A percentile compares a stretch with the other conserved stretches of the same genome.
These are phyloP conservation scores for Protomyctophum bolini DNA, from an alignment of 2,113 vertebrate species.

Conservation along the genomic window DNA sequence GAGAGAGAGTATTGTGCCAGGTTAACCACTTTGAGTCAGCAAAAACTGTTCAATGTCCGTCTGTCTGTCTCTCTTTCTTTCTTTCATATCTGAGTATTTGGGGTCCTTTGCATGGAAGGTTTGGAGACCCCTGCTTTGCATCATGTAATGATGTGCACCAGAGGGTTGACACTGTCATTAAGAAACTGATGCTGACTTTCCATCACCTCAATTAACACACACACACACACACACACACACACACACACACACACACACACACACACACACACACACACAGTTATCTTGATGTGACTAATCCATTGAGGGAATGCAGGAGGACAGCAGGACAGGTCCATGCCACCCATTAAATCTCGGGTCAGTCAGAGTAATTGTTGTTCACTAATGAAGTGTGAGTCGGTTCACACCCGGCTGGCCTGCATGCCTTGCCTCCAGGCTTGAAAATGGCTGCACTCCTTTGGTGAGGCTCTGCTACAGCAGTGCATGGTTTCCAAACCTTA, in stretches of 20 bases:
- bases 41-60: not conserved
- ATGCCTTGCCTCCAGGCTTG: too few species aligned
- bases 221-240: conserved; percentile 4
- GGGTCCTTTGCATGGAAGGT: not conserved
- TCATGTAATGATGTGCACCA: not conserved
- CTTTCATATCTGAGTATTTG: conserved; percentile 13
- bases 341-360: conserved; percentile 22
- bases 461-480: too few species aligned
- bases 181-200: too few species aligned
- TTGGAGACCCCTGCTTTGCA: not conserved
- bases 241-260: not conserved
- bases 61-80: conserved; percentile 8
- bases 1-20: too few species aligned
- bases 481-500: too few species aligned
- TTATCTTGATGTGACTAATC: conserved; percentile 45
- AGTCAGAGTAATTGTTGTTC: conserved; percentile 26
- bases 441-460: too few species aligned
- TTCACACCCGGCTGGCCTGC: too few species aligned
- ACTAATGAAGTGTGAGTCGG: conserved; percentile 31
- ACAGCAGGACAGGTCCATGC: conserved; percentile 29
- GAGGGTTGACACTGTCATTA: too few species aligned
- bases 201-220: too few species aligned
- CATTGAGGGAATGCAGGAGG: conserved; percentile 34
- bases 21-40: too few species aligned
- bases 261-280: too few species aligned